phyloP scores from a whole-genome alignment of 2,888 invertebrate species.

The Oscheius myriophilus region DNA sequence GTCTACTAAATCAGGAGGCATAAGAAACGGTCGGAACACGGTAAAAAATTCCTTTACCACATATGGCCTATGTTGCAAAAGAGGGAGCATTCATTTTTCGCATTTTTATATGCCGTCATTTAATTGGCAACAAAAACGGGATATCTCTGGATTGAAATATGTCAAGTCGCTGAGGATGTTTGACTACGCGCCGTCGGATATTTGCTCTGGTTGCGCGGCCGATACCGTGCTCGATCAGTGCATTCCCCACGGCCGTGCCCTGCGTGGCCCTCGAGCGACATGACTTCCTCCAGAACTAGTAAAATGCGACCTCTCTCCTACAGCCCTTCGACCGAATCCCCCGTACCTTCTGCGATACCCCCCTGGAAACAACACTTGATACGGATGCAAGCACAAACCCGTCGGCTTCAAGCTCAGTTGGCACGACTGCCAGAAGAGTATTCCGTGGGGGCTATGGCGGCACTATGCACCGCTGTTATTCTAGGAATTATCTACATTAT shows the following conservation, averaged over 20 bases:
- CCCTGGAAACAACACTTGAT: slow-evolving; percentile 14
- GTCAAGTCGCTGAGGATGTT: slow-evolving; percentile 25
- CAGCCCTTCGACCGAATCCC: slow-evolving; percentile 9
- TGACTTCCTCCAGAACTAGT: slow-evolving; percentile 21
- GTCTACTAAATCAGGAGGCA: too few species aligned
- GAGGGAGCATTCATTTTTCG: too few species aligned
- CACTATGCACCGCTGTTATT: slow-evolving; percentile 18
- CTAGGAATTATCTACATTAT: slow-evolving; percentile 23
- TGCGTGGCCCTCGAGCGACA: slow-evolving; percentile 8
- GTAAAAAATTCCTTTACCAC: too few species aligned
- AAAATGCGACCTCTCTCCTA: slow-evolving; percentile 24
- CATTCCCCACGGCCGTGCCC: slow-evolving; percentile 16
- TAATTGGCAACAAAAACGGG: not conserved
- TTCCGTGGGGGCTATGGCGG: slow-evolving; percentile 11
- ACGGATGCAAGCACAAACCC: slow-evolving; percentile 10
- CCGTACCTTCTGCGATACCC: slow-evolving; percentile 7
- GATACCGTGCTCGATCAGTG: slow-evolving; percentile 27
- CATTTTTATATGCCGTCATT: too few species aligned
- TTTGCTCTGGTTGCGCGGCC: slow-evolving; percentile 30
- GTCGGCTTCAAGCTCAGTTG: slow-evolving; percentile 9
- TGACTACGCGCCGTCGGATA: slow-evolving; percentile 27
- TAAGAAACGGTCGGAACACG: too few species aligned
- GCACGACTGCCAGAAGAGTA: slow-evolving; percentile 13
- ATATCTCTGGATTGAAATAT: slow-evolving; percentile 22
- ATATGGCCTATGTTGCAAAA: too few species aligned